Evolutionary conservation across 2,888 invertebrate genomes (phyloP), one percentile per base, ranked within the genome.

Genomic region (Aspidapion aeneum): DNA sequence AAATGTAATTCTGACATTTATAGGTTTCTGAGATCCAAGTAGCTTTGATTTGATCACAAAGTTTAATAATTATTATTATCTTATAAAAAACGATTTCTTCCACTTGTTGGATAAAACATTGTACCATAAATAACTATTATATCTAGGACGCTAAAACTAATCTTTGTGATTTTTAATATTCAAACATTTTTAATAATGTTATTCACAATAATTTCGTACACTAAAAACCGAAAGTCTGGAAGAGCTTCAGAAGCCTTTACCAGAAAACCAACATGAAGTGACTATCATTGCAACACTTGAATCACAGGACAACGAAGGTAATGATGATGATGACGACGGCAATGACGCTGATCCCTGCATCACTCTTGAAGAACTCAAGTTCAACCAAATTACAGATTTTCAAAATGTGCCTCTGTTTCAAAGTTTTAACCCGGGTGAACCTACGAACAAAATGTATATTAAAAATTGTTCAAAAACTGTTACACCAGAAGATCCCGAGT

Each of bases 381-480:
- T 82, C 48, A 90, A 92, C 70, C 87, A 88, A 75, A 83, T 95
- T 68, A 85, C 90, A 1, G 91, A 94, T 76, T 86, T 91, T 79
- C 85, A 86, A 74, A 79, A 87, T 18, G 78, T 94, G 68, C 86
- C 93, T 2, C 89, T 94, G 18, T 96, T 91, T 75, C 93, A 91
- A 77, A 93, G 93, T 74, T 97, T 96, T 78, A 86, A 89, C 68
- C 83, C 88, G 7, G 96, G 96, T 0, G 86, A 88, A 60, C 90
- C 91, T 2, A 90, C 91, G 18, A 87, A 89, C 81, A 87, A 95
- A 67, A 80, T 97, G n/a, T 97, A 97, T 74, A 88, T 97, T 21
- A 97, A 97, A 77, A 97, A 97, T 82, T 84, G 96, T 58, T 85
- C 90, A 0, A 96, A 94, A 81, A 86, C 87, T 68, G 90, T 91